Conservation (phyloP, 1,140 invertebrate genomes). For the Caenorhabditis remanei region DNA sequence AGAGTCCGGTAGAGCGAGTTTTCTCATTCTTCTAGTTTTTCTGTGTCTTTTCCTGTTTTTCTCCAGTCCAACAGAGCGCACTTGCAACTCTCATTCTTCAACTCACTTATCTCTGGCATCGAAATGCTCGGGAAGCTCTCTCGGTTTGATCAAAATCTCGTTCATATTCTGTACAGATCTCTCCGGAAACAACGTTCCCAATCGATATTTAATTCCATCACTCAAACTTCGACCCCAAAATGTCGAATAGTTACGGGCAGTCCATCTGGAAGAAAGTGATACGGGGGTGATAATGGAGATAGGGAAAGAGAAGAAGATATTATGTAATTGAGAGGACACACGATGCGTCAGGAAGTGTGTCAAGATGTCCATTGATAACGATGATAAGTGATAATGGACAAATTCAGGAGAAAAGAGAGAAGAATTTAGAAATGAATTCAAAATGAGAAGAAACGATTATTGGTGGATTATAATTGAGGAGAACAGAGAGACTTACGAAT, state of each 20-base stretch:
- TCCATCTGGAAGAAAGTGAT: slow-evolving; percentile 81
- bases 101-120: slow-evolving; percentile 86
- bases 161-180: slow-evolving; percentile 79
- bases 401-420: background rate
- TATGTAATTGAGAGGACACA: background rate
- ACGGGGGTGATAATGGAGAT: background rate
- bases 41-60: no score
- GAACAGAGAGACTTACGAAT: slow-evolving; percentile 62
- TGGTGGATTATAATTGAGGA: slow-evolving; percentile 9
- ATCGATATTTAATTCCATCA: slow-evolving; percentile 85
- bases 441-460: slow-evolving; percentile 23
- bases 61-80: no score
- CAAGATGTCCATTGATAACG: slow-evolving; percentile 47
- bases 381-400: background rate
- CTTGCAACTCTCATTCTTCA: slow-evolving; percentile 67
- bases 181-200: slow-evolving; percentile 82
- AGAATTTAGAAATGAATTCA: background rate
- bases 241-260: slow-evolving; percentile 85
- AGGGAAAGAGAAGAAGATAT: background rate
- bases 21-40: no score
- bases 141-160: slow-evolving; percentile 78
- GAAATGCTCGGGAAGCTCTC: slow-evolving; percentile 81
- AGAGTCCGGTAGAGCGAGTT: no score
- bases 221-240: slow-evolving; percentile 88
- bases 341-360: background rate